A percentile compares a stretch with the other conserved stretches of the same genome.
These are phyloP conservation scores for Psilopsiagon aurifrons DNA, from an alignment of 2,113 vertebrate genomes.

Conservation along the genomic window DNA sequence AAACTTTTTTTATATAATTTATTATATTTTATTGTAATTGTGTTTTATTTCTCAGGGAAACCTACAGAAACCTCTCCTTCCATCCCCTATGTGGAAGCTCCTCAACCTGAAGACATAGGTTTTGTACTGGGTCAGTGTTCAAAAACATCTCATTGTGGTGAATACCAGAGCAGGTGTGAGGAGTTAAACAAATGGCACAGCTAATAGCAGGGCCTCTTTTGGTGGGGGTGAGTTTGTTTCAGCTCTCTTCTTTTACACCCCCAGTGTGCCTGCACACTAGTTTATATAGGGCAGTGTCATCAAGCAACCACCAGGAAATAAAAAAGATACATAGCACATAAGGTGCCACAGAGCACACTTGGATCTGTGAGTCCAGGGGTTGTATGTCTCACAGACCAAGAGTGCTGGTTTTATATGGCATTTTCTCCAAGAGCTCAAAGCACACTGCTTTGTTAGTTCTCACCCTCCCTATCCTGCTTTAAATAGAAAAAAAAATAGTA, in stretches of 20 bases:
- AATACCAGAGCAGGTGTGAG: not conserved
- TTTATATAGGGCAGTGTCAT: not conserved
- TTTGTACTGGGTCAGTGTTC: not conserved
- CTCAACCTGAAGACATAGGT: not conserved
- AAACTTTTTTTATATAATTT: not conserved
- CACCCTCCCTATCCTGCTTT: rapidly evolving
- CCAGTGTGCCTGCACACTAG: not conserved
- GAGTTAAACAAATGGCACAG: not conserved
- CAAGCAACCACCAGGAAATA: not conserved
- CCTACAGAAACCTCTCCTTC: not conserved
- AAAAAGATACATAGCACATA: not conserved
- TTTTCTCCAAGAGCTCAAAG: not conserved
- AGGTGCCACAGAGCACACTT: not conserved
- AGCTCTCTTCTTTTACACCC: not conserved
- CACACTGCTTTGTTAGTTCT: not conserved
- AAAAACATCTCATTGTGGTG: not conserved
- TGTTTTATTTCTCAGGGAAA: not conserved
- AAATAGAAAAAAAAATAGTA: not conserved
- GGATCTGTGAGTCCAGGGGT: not conserved
- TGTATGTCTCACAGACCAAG: not conserved
- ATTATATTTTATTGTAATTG: not conserved
- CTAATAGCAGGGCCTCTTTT: not conserved
- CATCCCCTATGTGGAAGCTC: not conserved
- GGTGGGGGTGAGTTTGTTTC: not conserved
- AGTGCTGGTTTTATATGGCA: not conserved